phyloP scores from a whole-genome alignment of 2,113 vertebrate species.

The Otolemur garnettii region DNA sequence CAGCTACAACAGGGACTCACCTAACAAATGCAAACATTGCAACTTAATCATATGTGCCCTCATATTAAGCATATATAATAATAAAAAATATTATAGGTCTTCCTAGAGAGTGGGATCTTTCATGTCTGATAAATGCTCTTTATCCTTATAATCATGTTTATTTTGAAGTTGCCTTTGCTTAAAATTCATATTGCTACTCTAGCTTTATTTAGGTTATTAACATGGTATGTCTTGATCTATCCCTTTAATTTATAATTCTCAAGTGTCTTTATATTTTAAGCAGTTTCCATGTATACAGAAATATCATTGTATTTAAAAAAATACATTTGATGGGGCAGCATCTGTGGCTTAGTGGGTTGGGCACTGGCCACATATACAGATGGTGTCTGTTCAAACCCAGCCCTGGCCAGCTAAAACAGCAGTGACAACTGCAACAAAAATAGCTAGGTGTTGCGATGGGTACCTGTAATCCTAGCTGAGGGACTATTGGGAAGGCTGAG shows the following conservation, averaged over 20 bases:
- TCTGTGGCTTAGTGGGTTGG: too few species aligned
- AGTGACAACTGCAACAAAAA: too few species aligned
- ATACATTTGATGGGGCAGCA: neutral
- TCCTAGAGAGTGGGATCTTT: neutral
- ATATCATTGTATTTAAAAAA: neutral
- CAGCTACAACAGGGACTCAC: too few species aligned
- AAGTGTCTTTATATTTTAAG: neutral
- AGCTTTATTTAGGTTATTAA: neutral
- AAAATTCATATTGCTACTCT: neutral
- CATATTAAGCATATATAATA: too few species aligned
- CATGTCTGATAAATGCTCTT: neutral
- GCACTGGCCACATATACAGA: too few species aligned
- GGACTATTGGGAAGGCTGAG: too few species aligned
- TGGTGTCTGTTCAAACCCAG: too few species aligned
- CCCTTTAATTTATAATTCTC: neutral
- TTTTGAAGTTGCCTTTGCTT: neutral
- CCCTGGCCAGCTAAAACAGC: too few species aligned
- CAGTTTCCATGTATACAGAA: neutral
- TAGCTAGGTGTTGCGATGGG: too few species aligned
- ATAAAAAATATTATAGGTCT: neutral
- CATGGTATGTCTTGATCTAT: neutral
- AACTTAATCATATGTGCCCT: too few species aligned
- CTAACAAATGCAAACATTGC: too few species aligned
- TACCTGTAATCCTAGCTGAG: too few species aligned
- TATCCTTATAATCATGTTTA: neutral